Conservation (phyloP, 2,888 invertebrate species). For the Orchesellides sinensis region DNA sequence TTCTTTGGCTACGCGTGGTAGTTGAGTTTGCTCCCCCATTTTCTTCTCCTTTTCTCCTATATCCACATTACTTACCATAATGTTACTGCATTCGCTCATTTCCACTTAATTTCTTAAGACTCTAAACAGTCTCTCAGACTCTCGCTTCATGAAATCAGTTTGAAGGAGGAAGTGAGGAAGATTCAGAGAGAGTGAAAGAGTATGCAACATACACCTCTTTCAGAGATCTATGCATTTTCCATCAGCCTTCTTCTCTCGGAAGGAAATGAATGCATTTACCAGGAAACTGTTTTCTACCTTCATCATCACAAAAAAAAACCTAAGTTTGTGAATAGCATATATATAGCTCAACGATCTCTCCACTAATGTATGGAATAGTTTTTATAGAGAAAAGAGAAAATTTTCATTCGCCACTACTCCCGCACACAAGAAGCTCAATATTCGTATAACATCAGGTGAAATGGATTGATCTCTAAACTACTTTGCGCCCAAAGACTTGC, state of each 20-base stretch:
- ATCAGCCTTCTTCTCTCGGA: background rate
- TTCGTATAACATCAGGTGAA: conserved; percentile 53
- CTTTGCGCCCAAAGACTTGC: conserved; percentile 65
- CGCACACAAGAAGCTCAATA: conserved; percentile 32
- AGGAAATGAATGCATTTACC: conserved; percentile 54
- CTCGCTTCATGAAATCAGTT: too few relatives aligned
- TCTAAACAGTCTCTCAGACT: conserved; percentile 23
- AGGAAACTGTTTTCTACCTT: conserved; percentile 35
- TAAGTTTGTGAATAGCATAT: too few relatives aligned
- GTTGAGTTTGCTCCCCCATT: background rate
- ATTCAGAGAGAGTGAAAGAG: background rate
- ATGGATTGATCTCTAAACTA: conserved; percentile 67
- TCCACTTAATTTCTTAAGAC: conserved; percentile 63
- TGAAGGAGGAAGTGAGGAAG: background rate
- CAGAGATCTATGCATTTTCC: background rate
- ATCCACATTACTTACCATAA: conserved; percentile 12
- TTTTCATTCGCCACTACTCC: conserved; percentile 17
- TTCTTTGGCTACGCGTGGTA: too few relatives aligned
- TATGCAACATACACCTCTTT: background rate
- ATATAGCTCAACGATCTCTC: background rate
- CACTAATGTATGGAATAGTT: background rate
- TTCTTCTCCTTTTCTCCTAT: conserved; percentile 17
- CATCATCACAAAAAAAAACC: background rate
- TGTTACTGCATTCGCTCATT: conserved; percentile 52
- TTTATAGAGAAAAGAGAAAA: conserved; percentile 20